These are phyloP conservation scores for Polydrusus tereticollis DNA, from an alignment of 2,888 invertebrate genomes.

Conservation along the genomic window DNA sequence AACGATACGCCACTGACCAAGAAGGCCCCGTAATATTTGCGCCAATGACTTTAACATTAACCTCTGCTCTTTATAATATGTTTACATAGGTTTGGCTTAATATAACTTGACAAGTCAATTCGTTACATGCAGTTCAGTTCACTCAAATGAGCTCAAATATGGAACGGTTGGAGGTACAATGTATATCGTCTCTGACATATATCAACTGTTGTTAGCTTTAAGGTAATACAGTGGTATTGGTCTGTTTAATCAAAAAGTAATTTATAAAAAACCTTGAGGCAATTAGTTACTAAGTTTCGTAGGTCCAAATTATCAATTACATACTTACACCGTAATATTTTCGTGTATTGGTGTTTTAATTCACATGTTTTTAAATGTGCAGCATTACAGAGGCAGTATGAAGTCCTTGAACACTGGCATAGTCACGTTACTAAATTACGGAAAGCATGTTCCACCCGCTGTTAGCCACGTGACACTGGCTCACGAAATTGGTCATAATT, in stretches of 20 bases:
- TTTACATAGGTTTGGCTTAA: neutral
- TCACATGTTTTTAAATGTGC: constrained; percentile 56
- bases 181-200: neutral
- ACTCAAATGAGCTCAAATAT: neutral
- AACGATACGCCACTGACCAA: neutral
- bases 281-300: no score
- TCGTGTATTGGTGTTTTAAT: neutral
- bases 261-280: no score
- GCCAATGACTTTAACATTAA: neutral
- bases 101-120: neutral
- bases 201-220: no score
- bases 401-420: constrained; percentile 98
- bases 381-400: constrained; percentile 94
- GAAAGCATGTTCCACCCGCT: constrained; percentile 97
- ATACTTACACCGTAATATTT: no score
- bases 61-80: neutral
- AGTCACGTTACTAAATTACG: constrained; percentile 97
- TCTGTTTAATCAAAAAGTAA: no score
- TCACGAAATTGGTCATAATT: constrained; percentile 99
- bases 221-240: no score
- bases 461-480: constrained; percentile 98
- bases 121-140: neutral
- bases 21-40: neutral
- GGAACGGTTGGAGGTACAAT: neutral
- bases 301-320: no score